phyloP scores from a whole-genome alignment of 2,888 invertebrate genomes.

The Trachelus stipa region DNA sequence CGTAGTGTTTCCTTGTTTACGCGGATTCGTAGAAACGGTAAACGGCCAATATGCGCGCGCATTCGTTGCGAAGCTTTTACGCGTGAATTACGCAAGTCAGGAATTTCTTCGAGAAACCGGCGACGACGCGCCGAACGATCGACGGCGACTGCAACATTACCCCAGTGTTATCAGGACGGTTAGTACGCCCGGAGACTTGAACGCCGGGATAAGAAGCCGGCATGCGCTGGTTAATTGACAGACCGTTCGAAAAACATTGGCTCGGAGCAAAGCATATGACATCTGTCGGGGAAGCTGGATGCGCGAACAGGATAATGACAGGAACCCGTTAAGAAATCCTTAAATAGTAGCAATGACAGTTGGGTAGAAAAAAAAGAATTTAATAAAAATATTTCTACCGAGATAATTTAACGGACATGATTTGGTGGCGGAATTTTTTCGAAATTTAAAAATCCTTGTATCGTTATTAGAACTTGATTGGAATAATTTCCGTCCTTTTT shows the following conservation, averaged over 20 bases:
- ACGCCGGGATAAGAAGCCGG: conserved; percentile 61
- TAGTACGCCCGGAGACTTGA: conserved; percentile 62
- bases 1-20: not conserved
- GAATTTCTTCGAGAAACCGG: conserved; percentile 52
- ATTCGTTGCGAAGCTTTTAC: conserved; percentile 12
- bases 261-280: conserved; percentile 43
- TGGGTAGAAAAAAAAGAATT: not conserved
- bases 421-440: not conserved
- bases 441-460: not conserved
- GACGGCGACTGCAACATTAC: conserved; percentile 36
- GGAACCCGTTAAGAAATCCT: not conserved
- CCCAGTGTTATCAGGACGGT: conserved; percentile 54
- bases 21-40: not conserved
- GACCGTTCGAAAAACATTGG: conserved; percentile 61
- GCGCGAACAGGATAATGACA: not conserved
- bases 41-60: conserved; percentile 9
- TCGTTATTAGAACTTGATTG: not conserved
- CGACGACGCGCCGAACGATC: conserved; percentile 31
- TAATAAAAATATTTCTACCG: not conserved
- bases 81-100: conserved; percentile 54
- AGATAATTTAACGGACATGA: not conserved
- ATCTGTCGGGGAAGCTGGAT: conserved; percentile 38
- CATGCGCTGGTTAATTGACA: conserved; percentile 46
- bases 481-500: not conserved
- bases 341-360: not conserved